These are phyloP conservation scores for Lophochroa leadbeateri DNA, from an alignment of 2,113 vertebrate species.

Conservation along the genomic window DNA sequence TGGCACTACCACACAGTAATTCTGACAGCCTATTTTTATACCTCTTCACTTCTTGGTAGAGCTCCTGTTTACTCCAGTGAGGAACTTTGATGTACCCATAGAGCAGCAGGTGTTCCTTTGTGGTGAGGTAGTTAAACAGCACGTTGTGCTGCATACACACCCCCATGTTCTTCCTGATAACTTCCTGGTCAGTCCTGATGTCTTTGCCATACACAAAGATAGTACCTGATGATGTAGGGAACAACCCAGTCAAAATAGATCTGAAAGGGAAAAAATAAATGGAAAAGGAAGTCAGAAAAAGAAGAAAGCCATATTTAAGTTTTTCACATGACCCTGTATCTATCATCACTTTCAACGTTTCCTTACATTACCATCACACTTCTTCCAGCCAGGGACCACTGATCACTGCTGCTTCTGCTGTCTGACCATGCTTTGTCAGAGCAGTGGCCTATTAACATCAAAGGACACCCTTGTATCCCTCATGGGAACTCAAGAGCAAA, in stretches of 20 bases:
- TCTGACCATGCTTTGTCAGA: not conserved
- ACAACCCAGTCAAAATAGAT: conserved; percentile 93
- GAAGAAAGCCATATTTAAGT: not conserved
- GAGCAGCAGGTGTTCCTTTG: conserved; percentile 90
- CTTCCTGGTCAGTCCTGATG: conserved; percentile 81
- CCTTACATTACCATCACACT: too few relatives aligned
- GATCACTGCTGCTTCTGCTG: not conserved
- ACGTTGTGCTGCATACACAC: conserved; percentile 98
- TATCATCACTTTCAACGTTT: not conserved
- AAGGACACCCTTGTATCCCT: not conserved
- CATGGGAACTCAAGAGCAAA: not conserved
- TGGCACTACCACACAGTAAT: not conserved
- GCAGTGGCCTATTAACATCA: not conserved
- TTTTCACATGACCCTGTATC: not conserved
- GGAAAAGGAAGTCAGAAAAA: not conserved
- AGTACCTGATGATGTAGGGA: conserved; percentile 83
- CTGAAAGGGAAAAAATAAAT: conserved; percentile 63
- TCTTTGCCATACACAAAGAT: conserved; percentile 91
- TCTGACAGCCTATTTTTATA: conserved; percentile 40
- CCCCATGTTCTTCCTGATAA: conserved; percentile 85
- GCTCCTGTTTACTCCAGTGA: conserved; percentile 82
- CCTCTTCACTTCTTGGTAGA: conserved; percentile 88
- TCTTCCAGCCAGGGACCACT: not conserved
- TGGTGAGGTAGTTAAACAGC: conserved; percentile 91
- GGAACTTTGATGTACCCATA: conserved; percentile 94